A percentile compares a stretch with the other conserved stretches of the same genome.
phyloP scores from a whole-genome alignment of 2,888 invertebrate species.

The Microplitis manilae region DNA sequence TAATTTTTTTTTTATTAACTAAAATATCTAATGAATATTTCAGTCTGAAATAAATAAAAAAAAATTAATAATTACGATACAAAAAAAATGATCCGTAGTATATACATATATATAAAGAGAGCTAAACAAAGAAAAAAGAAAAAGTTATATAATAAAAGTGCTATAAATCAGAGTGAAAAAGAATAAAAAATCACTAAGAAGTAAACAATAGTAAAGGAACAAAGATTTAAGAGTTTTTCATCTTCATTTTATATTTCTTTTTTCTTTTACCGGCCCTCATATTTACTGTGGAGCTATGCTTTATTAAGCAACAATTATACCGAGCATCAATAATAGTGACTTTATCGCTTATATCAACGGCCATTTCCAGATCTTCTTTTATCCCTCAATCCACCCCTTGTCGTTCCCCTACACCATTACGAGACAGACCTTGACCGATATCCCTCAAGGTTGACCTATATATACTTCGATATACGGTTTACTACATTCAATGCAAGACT shows the following conservation, averaged over 20 bases:
- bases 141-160: background rate
- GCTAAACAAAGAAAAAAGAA: background rate
- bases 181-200: background rate
- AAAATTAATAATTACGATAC: background rate
- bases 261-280: background rate
- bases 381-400: constrained; percentile 47
- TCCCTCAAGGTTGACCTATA: constrained; percentile 62
- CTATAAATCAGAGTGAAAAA: background rate
- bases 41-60: background rate
- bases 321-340: constrained; percentile 1
- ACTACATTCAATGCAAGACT: constrained; percentile 6
- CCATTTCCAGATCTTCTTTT: constrained; percentile 26
- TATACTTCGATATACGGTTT: constrained; percentile 35
- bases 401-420: constrained; percentile 40
- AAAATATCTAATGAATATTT: background rate
- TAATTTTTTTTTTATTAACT: background rate
- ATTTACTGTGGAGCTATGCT: background rate
- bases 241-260: background rate
- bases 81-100: background rate
- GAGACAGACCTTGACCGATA: constrained; percentile 64
- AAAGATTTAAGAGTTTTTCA: background rate
- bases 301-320: constrained; percentile 2
- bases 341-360: constrained; percentile 7
- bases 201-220: background rate
- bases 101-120: background rate